Percentiles rank a stretch among this genome's conserved stretches.
phyloP scores from a whole-genome alignment of 2,113 vertebrate genomes.

The Mustela lutreola region DNA sequence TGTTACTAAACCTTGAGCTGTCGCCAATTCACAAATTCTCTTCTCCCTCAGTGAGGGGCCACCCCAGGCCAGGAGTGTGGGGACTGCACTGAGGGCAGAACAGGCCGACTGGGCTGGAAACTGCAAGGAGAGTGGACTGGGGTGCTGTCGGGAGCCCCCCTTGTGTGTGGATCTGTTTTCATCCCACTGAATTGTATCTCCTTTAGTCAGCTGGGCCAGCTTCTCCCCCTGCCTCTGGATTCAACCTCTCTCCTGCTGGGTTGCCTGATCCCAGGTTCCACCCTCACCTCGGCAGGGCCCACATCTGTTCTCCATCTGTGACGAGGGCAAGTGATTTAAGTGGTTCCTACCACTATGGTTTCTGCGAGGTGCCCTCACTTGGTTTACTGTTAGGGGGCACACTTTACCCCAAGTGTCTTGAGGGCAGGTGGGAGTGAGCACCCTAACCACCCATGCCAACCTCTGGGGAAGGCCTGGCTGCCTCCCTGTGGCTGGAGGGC shows the following conservation, averaged over 20 bases:
- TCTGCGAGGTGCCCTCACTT: too few relatives aligned
- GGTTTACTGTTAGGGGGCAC: too few relatives aligned
- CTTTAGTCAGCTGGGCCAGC: too few relatives aligned
- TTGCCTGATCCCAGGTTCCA: fast-evolving
- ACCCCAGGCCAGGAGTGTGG: neutral
- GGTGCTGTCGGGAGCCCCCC: neutral
- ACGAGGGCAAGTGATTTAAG: neutral
- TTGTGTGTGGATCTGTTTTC: neutral
- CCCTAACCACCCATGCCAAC: fast-evolving
- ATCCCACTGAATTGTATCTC: too few relatives aligned
- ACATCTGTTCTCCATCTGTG: neutral
- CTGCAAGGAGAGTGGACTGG: fast-evolving
- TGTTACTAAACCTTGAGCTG: neutral
- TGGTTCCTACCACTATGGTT: neutral
- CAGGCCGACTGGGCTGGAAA: neutral
- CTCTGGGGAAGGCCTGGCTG: neutral
- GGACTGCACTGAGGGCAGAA: neutral
- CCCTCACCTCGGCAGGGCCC: neutral
- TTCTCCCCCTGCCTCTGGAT: neutral
- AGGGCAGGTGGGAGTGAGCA: neutral
- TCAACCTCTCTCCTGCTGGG: neutral
- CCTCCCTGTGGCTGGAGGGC: neutral
- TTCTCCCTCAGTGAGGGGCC: neutral
- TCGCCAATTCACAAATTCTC: neutral
- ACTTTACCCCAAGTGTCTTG: neutral